These are phyloP conservation scores for Nipponia nippon DNA, from an alignment of 2,113 vertebrate species.

Conservation along the genomic window DNA sequence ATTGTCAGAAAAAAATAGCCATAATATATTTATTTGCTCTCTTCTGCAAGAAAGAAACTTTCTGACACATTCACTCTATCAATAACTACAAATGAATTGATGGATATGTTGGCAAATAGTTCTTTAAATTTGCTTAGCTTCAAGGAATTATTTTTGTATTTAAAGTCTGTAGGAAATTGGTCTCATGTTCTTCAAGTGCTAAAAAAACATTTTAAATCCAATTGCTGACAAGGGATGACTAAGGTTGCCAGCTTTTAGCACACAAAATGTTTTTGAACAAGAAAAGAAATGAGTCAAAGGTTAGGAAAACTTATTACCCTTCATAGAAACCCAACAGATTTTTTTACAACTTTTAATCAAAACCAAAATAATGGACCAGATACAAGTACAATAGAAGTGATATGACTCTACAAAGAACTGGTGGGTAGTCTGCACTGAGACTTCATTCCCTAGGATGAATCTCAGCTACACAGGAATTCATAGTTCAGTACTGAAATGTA, in stretches of 20 bases:
- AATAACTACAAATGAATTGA: not conserved
- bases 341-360: slow-evolving; percentile 33
- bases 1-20: not conserved
- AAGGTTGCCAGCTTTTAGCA: not conserved
- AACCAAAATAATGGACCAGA: not conserved
- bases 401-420: not conserved
- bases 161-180: not conserved
- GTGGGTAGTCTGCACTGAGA: not conserved
- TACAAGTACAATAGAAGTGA: not conserved
- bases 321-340: not conserved
- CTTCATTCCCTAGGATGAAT: not conserved
- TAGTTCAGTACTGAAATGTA: not conserved
- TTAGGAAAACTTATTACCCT: slow-evolving; percentile 25
- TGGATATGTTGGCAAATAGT: not conserved
- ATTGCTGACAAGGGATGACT: not conserved
- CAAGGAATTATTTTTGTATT: slow-evolving; percentile 8
- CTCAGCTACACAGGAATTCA: not conserved
- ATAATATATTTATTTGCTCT: not conserved
- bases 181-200: not conserved
- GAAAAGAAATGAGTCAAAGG: slow-evolving; percentile 6
- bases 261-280: not conserved
- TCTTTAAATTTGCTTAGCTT: not conserved
- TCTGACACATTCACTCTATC: not conserved
- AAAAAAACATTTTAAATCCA: not conserved
- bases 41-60: not conserved